phyloP scores from a whole-genome alignment of 2,888 invertebrate genomes.

The Machimus atricapillus region DNA sequence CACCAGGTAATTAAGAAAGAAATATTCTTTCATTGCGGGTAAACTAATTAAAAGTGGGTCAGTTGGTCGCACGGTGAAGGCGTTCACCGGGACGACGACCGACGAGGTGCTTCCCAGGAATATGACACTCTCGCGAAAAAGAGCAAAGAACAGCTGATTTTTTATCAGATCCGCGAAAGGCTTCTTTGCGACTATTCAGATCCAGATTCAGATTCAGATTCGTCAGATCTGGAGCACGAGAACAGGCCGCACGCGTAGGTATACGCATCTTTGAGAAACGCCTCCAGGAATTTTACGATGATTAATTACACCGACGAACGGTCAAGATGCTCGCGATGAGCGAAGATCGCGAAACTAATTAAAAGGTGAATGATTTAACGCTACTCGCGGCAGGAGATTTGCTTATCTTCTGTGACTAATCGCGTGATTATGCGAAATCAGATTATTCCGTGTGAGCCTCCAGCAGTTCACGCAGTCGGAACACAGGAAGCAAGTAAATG shows the following conservation, averaged over 20 bases:
- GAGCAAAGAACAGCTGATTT: not conserved
- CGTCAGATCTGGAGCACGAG: not conserved
- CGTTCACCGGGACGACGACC: not conserved
- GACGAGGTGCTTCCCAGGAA: not conserved
- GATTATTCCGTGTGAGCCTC: not conserved
- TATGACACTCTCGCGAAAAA: not conserved
- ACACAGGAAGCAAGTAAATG: not conserved
- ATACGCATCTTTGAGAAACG: not conserved
- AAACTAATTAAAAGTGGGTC: conserved; percentile 15
- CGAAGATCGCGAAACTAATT: not conserved
- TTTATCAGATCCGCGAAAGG: not conserved
- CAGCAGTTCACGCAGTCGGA: not conserved
- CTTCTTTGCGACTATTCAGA: not conserved
- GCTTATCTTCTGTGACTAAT: not conserved
- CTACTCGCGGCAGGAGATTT: not conserved
- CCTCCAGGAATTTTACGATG: not conserved
- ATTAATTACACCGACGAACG: not conserved
- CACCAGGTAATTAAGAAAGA: not conserved
- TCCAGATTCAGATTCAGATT: not conserved
- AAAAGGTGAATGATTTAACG: not conserved
- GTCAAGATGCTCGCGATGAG: not conserved
- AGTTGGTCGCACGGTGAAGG: not conserved
- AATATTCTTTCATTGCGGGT: not conserved
- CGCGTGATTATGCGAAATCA: not conserved
- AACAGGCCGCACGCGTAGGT: not conserved